These are phyloP conservation scores for Colletes latitarsis DNA, from an alignment of 1,140 invertebrate genomes.

Conservation along the genomic window DNA sequence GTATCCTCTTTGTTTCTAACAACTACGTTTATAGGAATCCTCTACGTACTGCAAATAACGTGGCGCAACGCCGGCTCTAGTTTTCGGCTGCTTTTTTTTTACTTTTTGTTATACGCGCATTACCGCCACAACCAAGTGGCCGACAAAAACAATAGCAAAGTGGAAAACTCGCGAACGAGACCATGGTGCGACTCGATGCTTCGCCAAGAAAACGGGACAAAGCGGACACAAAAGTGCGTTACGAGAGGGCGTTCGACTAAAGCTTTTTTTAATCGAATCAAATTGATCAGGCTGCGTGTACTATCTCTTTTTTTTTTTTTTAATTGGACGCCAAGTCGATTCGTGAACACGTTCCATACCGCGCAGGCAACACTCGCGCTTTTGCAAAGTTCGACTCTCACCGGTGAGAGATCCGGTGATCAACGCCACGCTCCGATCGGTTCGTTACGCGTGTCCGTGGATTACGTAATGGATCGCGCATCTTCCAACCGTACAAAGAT, in stretches of 20 bases:
- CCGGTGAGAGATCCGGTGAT: too few species aligned
- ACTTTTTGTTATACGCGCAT: not conserved
- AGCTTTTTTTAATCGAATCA: conserved; percentile 9
- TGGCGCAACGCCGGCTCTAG: conserved; percentile 76
- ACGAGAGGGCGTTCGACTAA: conserved; percentile 41
- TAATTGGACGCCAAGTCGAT: not conserved
- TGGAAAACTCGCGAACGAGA: not conserved
- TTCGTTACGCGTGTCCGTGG: too few species aligned
- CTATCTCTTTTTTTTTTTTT: not conserved
- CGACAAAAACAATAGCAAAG: not conserved
- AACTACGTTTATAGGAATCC: conserved; percentile 52
- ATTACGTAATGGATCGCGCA: too few species aligned
- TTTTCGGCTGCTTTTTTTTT: conserved; percentile 10
- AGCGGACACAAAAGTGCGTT: not conserved
- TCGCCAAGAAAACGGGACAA: not conserved
- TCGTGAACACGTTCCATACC: conserved; percentile 24
- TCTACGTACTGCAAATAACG: conserved; percentile 77
- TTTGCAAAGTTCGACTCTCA: too few species aligned
- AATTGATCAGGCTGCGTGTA: not conserved
- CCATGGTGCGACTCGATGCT: not conserved
- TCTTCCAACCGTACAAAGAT: too few species aligned
- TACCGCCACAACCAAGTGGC: not conserved
- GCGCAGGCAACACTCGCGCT: too few species aligned
- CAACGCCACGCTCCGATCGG: too few species aligned
- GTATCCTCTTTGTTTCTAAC: conserved; percentile 46